Base-by-base conservation (phyloP, 1,140 invertebrate genomes). In the Hyles vespertilio region DNA sequence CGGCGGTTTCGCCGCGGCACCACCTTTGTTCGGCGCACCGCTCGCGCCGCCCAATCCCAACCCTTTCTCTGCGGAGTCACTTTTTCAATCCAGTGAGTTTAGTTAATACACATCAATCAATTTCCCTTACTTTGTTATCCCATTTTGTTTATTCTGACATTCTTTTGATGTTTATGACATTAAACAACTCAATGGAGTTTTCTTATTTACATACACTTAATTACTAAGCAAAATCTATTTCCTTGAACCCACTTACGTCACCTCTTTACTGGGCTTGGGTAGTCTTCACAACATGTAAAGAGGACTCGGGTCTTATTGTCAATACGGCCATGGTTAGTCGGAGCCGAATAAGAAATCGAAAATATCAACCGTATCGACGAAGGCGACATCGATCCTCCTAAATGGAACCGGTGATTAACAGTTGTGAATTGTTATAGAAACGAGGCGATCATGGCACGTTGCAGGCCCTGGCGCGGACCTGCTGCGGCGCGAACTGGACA, bases 401-500 rank as follows among this genome's bases (percentile, higher is more conserved):
- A 9, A 12, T 5, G 49, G 10, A 47, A 47, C 10, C 12, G 46
- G 22, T n/a, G 49, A 33, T 12, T 22, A 51, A 9, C 22, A n/a
- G 22, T 32, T 9, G 32, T 7, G 3, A 8, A 56, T 59, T 10
- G 36, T 40, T 40, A 40, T 40, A 40, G 36, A 40, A 40, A 40
- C 36, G 36, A 40, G 36, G 36, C 36, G 36, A 40, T 5, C 36
- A 40, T 40, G 36, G 36, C 36, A 40, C 36, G 36, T 40, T 40
- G 2, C 73, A 90, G 87, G 86, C 67, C 88, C 87, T 6, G 83
- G 85, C 84, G 93, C 95, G 44, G 97, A 99, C 83, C 91, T 98
- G 73, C 85, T 98, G 58, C 92, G 97, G 60, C 93, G 97, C 75
- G 97, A 98, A 87, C 90, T 99, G 67, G 97, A 98, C 90, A 96